Evolutionary conservation across 2,113 vertebrate species (phyloP).

Genomic region (Perca flavescens): DNA sequence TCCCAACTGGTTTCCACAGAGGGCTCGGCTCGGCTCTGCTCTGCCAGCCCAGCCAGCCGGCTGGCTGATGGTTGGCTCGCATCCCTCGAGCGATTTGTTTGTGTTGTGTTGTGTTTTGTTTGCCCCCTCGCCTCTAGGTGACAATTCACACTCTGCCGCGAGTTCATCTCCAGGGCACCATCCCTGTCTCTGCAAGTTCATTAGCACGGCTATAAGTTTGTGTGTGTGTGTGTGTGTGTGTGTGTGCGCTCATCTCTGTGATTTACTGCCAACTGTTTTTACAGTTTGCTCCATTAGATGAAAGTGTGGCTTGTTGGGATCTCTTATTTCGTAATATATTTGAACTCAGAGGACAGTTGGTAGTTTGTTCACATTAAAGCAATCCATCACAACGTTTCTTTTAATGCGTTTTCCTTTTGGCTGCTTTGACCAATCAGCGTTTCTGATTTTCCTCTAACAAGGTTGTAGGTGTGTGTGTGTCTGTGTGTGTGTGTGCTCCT

Average conservation of each 20-base stretch:
- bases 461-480: constrained; percentile 12
- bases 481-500: constrained; percentile 40
- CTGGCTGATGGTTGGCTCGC: constrained; percentile 30
- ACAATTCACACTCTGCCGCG: constrained; percentile 79
- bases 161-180: constrained; percentile 82
- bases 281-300: neutral
- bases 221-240: constrained; percentile 27
- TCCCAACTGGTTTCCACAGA: constrained; percentile 24
- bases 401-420: constrained; percentile 20
- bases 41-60: constrained; percentile 5
- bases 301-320: neutral
- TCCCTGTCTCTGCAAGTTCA: constrained; percentile 77
- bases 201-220: constrained; percentile 65
- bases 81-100: constrained; percentile 63
- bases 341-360: neutral
- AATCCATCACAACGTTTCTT: neutral
- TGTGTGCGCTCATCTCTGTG: constrained; percentile 11
- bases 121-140: constrained; percentile 79
- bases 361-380: neutral
- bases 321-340: neutral
- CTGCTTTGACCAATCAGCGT: constrained; percentile 17
- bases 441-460: constrained; percentile 30
- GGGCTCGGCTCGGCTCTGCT: constrained; percentile 16
- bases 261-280: constrained; percentile 15
- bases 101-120: constrained; percentile 80